These are phyloP conservation scores for Hecatera dysodea DNA, from an alignment of 2,888 invertebrate species.

Conservation along the genomic window DNA sequence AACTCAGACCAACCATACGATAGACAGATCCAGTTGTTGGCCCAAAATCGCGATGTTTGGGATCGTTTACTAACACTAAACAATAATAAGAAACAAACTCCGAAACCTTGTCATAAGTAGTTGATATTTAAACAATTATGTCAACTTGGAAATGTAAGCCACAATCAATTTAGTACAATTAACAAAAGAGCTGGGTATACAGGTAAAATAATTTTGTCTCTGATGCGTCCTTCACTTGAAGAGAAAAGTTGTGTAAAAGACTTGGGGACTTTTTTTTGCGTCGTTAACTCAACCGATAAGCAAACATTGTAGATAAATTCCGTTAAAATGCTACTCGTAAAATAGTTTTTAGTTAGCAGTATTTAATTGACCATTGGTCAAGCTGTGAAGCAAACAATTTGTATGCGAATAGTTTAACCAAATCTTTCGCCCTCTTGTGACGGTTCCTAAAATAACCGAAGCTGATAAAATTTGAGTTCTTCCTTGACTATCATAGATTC, in stretches of 20 bases:
- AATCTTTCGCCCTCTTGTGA: too few relatives aligned
- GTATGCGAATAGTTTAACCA: too few relatives aligned
- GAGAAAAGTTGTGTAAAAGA: background rate
- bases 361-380: too few relatives aligned
- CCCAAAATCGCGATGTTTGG: too few relatives aligned
- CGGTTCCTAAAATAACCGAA: too few relatives aligned
- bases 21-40: background rate
- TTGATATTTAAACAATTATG: background rate
- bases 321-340: too few relatives aligned
- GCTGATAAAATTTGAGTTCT: too few relatives aligned
- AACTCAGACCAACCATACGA: background rate
- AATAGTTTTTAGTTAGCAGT: too few relatives aligned
- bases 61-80: background rate
- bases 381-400: too few relatives aligned
- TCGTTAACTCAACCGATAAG: too few relatives aligned
- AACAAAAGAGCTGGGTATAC: conserved; percentile 2
- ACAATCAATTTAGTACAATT: conserved; percentile 27
- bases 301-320: too few relatives aligned
- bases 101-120: background rate
- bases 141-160: conserved; percentile 12
- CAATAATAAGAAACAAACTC: background rate
- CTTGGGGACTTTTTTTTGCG: background rate
- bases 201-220: background rate
- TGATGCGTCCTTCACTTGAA: background rate
- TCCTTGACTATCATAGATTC: too few relatives aligned